Evolutionary conservation across 64 coral and sea anemone species (phyloP).

Genomic region (Platygyra sinensis): DNA sequence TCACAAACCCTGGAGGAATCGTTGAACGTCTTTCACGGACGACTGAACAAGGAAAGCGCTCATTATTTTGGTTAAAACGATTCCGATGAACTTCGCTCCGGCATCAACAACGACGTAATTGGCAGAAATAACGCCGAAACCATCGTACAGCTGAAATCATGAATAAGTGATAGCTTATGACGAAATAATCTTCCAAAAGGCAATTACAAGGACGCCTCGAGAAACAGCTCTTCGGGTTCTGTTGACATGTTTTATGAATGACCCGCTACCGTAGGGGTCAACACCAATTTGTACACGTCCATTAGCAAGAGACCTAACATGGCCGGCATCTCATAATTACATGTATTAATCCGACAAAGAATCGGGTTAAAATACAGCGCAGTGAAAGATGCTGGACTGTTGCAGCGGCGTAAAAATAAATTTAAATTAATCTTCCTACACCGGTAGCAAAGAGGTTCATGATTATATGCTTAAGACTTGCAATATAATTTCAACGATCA

Average conservation of each 20-base stretch:
- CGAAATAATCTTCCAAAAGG: slow-evolving; percentile 19
- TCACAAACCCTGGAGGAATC: neutral
- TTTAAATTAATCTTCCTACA: too few relatives aligned
- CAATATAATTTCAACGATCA: too few relatives aligned
- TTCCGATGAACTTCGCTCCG: slow-evolving; percentile 20
- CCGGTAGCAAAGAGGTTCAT: too few relatives aligned
- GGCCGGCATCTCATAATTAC: neutral
- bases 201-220: neutral
- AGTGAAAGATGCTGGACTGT: too few relatives aligned
- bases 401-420: too few relatives aligned
- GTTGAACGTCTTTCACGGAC: neutral
- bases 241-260: neutral
- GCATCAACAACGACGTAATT: slow-evolving; percentile 30
- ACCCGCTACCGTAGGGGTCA: slow-evolving; percentile 1
- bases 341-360: neutral
- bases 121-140: slow-evolving; percentile 31
- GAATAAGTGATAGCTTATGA: slow-evolving; percentile 49
- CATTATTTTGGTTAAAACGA: neutral
- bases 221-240: neutral
- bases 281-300: neutral
- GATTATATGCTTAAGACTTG: too few relatives aligned
- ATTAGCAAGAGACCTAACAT: neutral
- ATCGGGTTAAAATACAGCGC: too few relatives aligned
- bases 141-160: slow-evolving; percentile 3
- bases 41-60: neutral